phyloP scores from a whole-genome alignment of 2,797 vertebrate genomes.

The Delichon dasypus region DNA sequence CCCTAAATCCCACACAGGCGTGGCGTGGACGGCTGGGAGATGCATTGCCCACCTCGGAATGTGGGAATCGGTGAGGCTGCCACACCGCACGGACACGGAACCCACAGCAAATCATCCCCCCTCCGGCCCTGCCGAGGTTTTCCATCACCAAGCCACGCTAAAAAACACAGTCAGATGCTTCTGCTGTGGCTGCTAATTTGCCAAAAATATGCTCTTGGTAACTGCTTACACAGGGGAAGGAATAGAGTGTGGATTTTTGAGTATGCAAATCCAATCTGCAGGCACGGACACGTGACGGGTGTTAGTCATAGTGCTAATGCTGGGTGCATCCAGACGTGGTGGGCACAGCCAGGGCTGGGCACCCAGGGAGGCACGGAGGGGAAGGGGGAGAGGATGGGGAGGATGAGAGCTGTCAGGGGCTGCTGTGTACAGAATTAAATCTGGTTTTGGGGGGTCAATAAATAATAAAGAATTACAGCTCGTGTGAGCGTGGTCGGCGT shows the following conservation, averaged over 20 bases:
- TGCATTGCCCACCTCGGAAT: rapidly evolving
- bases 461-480: neutral
- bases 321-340: neutral
- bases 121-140: neutral
- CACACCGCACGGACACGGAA: rapidly evolving
- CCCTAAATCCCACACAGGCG: neutral
- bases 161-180: constrained; percentile 47
- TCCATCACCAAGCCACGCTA: neutral
- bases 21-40: rapidly evolving
- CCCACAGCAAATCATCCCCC: rapidly evolving
- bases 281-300: constrained; percentile 42
- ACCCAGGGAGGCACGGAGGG: neutral
- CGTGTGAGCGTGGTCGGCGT: rapidly evolving
- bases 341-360: neutral
- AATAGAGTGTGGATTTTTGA: constrained; percentile 42
- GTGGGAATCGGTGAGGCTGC: rapidly evolving
- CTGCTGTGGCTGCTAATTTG: constrained; percentile 39
- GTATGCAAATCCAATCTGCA: constrained; percentile 59
- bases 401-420: neutral
- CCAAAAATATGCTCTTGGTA: constrained; percentile 50
- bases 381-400: neutral
- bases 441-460: neutral
- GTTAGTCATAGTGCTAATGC: constrained; percentile 51
- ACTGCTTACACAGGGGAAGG: constrained; percentile 43
- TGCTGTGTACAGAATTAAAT: neutral